These are phyloP conservation scores for Misgurnus mizolepis DNA, from an alignment of 2,113 vertebrate species.

Conservation along the genomic window DNA sequence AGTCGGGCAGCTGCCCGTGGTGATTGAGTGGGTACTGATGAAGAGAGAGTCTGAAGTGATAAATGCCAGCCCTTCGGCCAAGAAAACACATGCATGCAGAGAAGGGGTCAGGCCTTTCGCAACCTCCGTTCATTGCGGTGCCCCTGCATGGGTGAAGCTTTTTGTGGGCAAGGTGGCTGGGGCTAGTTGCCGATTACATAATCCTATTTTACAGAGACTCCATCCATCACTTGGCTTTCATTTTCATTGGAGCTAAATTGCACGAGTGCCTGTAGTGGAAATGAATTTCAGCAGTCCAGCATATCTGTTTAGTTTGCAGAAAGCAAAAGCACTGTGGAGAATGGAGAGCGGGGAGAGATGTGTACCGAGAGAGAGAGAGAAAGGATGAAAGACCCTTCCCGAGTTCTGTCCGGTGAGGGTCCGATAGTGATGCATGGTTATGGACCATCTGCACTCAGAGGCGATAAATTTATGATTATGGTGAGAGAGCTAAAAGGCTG, in stretches of 20 bases:
- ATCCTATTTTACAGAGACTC: constrained; percentile 63
- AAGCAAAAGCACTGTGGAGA: constrained; percentile 65
- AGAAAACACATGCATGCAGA: constrained; percentile 46
- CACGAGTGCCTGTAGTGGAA: constrained; percentile 61
- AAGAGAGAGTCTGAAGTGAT: constrained; percentile 48
- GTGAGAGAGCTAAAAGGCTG: constrained; percentile 79
- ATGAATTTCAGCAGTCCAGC: constrained; percentile 65
- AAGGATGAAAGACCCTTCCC: constrained; percentile 62
- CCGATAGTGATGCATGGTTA: constrained; percentile 81
- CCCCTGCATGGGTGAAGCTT: constrained; percentile 46
- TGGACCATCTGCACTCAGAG: constrained; percentile 83
- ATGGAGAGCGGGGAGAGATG: constrained; percentile 34
- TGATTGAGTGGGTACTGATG: constrained; percentile 56
- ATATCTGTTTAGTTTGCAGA: constrained; percentile 76
- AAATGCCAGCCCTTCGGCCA: constrained; percentile 48
- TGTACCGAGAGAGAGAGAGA: constrained; percentile 31
- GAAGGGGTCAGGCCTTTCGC: constrained; percentile 40
- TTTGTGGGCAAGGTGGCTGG: constrained; percentile 55
- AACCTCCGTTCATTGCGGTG: constrained; percentile 49
- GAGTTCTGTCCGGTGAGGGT: constrained; percentile 69
- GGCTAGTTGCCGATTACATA: constrained; percentile 60
- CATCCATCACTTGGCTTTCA: constrained; percentile 64
- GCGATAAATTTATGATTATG: constrained; percentile 81
- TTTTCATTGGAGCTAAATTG: constrained; percentile 66
- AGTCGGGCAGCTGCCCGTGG: constrained; percentile 13